Evolutionary conservation across 92 coral and sea anemone species (phyloP), one percentile per base, ranked within the genome.

Genomic region (Ricordea florida): DNA sequence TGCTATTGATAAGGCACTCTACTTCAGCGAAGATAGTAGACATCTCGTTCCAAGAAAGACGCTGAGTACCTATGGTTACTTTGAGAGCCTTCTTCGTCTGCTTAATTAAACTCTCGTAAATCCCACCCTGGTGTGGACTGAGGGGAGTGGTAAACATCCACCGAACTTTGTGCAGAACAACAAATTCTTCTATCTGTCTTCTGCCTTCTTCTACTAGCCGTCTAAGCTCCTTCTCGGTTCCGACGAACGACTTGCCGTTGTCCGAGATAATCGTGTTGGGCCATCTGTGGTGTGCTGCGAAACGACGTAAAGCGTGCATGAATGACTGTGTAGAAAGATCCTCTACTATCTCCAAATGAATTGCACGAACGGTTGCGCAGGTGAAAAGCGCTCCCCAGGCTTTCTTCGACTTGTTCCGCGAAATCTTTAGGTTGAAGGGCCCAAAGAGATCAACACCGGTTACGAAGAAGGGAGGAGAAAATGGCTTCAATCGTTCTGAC

Each of bases 401-500:
- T 29, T 62, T 67, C 18, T n/a, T 48, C 2, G 62, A 13, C 51
- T 62, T 51, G 53, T 79, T 79, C 66, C 64, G 22, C 41, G 68
- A 57, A 40, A 8, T 10, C 62, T 82, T 82, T 13, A 74, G 62
- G 25, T 24, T 69, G 47, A 83, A 74, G 1, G 83, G 83, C 35
- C 88, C 83, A 53, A 83, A 83, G 6, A 66, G 77, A 38, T 83
- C 78, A 17, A 83, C 71, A 6, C 88, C 78, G 1, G 83, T 82
- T 29, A 75, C 78, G 5, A 78, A 38, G 53, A 74, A 83, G 5
- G 83, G 78, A 32, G 83, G 88, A 27, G 83, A 64, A 32, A 47
- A 68, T 1, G 62, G 57, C 55, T 73, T 64, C 10, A 82, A 1
- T 37, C 76, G 40, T 24, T 83, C 88, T 6, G 76, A 53, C 5